phyloP scores from a whole-genome alignment of 2,888 invertebrate genomes.

The Ichneumoninae sp. region DNA sequence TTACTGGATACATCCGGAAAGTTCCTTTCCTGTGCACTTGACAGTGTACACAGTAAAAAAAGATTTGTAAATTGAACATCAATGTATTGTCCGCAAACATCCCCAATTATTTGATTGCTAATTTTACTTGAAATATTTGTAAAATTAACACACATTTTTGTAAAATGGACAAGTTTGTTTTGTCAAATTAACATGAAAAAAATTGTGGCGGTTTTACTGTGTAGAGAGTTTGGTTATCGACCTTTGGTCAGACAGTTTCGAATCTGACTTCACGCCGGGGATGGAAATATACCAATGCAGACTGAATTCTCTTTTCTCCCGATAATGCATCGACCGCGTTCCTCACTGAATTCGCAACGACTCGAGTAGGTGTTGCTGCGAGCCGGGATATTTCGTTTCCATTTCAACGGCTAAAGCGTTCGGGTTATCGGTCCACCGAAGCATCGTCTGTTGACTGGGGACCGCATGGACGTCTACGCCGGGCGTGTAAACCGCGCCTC shows the following conservation, averaged over 20 bases:
- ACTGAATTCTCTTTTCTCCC: background rate
- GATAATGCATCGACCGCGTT: background rate
- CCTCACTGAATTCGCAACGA: background rate
- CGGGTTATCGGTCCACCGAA: constrained; percentile 3
- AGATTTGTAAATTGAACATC: too few species aligned
- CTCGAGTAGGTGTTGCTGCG: background rate
- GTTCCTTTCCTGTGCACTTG: too few species aligned
- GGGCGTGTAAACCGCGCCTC: constrained; percentile 46
- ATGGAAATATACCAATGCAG: background rate
- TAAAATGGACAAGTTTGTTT: too few species aligned
- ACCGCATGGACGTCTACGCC: constrained; percentile 56
- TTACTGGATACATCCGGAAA: too few species aligned
- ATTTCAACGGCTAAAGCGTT: constrained; percentile 4
- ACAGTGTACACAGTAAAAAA: too few species aligned
- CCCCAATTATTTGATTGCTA: too few species aligned
- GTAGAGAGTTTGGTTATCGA: background rate
- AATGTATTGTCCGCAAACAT: too few species aligned
- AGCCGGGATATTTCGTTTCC: background rate
- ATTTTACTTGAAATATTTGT: too few species aligned
- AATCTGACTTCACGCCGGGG: background rate
- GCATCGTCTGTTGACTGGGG: constrained; percentile 5
- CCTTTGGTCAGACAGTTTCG: background rate
- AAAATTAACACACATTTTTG: too few species aligned
- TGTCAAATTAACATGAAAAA: too few species aligned
- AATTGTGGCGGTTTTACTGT: background rate